phyloP scores from a whole-genome alignment of 1,140 invertebrate genomes.

The Drosophila ficusphila region DNA sequence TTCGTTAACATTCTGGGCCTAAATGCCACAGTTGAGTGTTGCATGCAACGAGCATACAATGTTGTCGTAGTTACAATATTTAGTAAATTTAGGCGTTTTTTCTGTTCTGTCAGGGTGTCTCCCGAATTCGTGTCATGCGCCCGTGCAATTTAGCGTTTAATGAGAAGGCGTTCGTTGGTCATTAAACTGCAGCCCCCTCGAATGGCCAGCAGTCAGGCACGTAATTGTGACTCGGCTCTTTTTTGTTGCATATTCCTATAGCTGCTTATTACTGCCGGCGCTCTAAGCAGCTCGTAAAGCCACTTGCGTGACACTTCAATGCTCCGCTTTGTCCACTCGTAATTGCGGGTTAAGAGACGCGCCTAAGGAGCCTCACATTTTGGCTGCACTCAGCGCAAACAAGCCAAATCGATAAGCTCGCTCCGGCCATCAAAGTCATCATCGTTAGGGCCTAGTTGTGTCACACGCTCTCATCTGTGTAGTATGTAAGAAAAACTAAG shows the following conservation, averaged over 20 bases:
- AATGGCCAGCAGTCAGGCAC: conserved; percentile 11
- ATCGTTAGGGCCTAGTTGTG: conserved; percentile 14
- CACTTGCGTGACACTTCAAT: conserved; percentile 60
- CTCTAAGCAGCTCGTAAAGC: conserved; percentile 66
- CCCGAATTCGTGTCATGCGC: conserved; percentile 71
- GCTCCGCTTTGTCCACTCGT: conserved; percentile 43
- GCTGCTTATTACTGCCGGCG: conserved; percentile 61
- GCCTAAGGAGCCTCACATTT: conserved; percentile 31
- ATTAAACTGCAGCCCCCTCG: conserved; percentile 56
- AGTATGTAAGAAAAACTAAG: neutral
- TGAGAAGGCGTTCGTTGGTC: conserved; percentile 79
- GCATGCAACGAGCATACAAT: conserved; percentile 57
- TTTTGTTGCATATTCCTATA: conserved; percentile 49
- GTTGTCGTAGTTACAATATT: conserved; percentile 62
- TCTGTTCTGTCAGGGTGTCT: conserved; percentile 42
- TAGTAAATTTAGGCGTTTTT: conserved; percentile 56
- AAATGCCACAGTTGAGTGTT: conserved; percentile 59
- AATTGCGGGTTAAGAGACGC: conserved; percentile 51
- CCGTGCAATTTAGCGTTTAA: conserved; percentile 80
- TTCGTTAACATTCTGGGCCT: conserved; percentile 69
- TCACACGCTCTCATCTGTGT: conserved; percentile 17
- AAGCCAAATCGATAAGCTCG: conserved; percentile 33
- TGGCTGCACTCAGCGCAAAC: conserved; percentile 33
- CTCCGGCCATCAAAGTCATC: conserved; percentile 22
- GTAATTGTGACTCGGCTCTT: conserved; percentile 74